Percentiles rank a stretch among this genome's conserved stretches.
Conservation (phyloP, 2,113 vertebrate species). For the Pelvicachromis taeniatus region DNA sequence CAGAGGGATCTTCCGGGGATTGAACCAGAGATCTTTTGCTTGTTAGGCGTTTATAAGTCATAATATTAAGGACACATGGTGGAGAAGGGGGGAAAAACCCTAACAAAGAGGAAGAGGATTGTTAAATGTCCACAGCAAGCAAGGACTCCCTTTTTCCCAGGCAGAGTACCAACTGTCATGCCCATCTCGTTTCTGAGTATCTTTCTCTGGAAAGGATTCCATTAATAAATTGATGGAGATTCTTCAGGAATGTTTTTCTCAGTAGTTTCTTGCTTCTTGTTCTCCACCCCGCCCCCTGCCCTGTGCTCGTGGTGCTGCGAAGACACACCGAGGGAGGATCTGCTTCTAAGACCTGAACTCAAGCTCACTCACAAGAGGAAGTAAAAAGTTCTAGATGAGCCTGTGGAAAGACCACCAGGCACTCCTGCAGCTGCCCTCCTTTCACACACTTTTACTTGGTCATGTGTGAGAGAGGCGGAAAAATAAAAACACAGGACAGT, state of each 20-base stretch:
- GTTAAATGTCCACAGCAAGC: no score
- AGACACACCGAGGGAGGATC: neutral
- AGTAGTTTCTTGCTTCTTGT: neutral
- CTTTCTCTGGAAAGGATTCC: neutral
- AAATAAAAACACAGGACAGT: neutral
- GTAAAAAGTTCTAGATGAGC: neutral
- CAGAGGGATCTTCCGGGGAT: neutral
- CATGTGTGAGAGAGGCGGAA: no score
- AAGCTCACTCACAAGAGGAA: neutral
- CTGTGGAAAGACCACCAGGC: neutral
- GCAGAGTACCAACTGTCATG: neutral
- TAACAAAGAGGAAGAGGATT: no score
- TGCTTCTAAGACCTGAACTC: neutral
- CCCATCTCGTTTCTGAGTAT: neutral
- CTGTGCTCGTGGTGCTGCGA: neutral
- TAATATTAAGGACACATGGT: neutral
- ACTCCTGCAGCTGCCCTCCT: neutral
- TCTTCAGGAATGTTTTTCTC: neutral
- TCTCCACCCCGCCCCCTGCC: neutral
- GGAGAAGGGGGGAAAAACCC: neutral
- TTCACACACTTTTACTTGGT: neutral
- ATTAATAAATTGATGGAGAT: neutral
- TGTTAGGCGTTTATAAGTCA: neutral
- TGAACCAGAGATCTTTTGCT: neutral
- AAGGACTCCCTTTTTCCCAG: neutral